Conservation (phyloP, 2,113 vertebrate genomes). For the Bos taurus region DNA sequence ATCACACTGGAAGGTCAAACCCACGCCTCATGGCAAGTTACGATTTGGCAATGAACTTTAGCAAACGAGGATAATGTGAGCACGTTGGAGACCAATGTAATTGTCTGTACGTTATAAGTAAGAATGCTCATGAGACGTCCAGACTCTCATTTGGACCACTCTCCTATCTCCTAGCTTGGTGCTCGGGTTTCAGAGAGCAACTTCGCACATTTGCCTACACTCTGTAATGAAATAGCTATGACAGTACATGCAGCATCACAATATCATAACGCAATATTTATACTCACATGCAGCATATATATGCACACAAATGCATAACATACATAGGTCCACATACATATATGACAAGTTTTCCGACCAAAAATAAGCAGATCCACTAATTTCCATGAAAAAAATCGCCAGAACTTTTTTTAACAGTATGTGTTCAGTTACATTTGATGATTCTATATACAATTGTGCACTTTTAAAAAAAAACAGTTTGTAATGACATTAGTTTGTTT, state of each 20-base stretch:
- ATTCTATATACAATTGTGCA: background rate
- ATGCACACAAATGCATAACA: background rate
- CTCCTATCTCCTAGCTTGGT: background rate
- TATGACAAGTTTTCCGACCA: background rate
- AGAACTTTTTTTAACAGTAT: background rate
- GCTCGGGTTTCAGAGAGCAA: background rate
- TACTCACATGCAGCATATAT: background rate
- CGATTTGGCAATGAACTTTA: background rate
- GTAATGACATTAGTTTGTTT: background rate
- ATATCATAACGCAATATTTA: background rate
- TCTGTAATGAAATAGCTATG: background rate
- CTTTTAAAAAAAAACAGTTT: background rate
- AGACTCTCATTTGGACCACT: background rate
- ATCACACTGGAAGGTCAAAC: background rate
- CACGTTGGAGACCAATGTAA: too few species aligned
- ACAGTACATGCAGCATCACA: background rate
- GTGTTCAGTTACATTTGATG: background rate
- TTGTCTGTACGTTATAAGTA: background rate
- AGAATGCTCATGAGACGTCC: background rate
- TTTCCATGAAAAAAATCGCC: background rate
- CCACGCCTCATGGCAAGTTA: background rate
- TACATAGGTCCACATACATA: background rate
- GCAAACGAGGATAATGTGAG: background rate
- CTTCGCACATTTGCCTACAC: background rate
- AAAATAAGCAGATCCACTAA: background rate